Percentiles rank a stretch among this genome's conserved stretches.
Conservation (phyloP, 2,113 vertebrate species). For the Myiozetetes cayanensis region DNA sequence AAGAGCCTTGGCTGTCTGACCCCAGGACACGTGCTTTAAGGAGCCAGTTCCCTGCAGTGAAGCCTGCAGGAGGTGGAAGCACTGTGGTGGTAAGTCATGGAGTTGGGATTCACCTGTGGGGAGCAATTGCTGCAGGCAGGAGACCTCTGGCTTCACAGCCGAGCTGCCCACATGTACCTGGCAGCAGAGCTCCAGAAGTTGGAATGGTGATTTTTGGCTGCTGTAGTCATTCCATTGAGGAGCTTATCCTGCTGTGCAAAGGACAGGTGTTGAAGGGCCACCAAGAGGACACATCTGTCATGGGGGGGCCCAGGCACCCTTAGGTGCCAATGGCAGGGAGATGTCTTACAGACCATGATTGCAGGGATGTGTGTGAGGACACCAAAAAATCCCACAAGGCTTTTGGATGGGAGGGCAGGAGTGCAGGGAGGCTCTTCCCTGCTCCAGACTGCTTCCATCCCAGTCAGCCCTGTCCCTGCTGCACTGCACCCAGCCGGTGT, state of each 20-base stretch:
- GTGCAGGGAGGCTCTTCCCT: not conserved
- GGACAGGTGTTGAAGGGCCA: not conserved
- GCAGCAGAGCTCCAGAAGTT: not conserved
- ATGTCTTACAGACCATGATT: rapidly evolving
- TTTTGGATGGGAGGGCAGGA: not conserved
- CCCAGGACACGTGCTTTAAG: not conserved
- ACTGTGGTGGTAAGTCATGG: not conserved
- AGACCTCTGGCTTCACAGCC: not conserved
- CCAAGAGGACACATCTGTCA: not conserved
- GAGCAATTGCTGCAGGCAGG: not conserved
- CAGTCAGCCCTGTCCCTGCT: not conserved
- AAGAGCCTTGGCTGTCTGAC: not conserved
- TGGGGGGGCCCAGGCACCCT: not conserved
- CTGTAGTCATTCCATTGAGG: not conserved
- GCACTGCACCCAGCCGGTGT: not conserved
- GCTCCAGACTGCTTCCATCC: not conserved
- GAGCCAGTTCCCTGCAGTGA: not conserved
- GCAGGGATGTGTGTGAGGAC: not conserved
- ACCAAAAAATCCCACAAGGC: not conserved
- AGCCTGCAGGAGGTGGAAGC: not conserved
- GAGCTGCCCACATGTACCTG: not conserved
- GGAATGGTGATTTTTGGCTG: not conserved
- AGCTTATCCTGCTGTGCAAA: not conserved
- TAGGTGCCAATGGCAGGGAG: not conserved
- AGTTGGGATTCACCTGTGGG: not conserved